These are phyloP conservation scores for Amphiura filiformis DNA, from an alignment of 35 echinoderm and acorn worm species.

Conservation along the genomic window DNA sequence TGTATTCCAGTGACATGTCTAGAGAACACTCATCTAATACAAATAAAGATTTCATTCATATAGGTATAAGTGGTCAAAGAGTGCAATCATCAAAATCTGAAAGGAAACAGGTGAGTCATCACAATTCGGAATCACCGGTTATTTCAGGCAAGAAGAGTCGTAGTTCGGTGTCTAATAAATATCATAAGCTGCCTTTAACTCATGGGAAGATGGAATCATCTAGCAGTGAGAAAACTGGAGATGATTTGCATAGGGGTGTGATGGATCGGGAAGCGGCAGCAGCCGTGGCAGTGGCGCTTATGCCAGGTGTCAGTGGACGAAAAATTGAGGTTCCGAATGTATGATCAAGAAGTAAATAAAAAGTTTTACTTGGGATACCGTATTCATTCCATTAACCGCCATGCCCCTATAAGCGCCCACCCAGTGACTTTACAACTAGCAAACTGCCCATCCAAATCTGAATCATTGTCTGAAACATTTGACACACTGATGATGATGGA, in stretches of 20 bases:
- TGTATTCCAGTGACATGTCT: too few relatives aligned
- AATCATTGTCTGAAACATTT: too few relatives aligned
- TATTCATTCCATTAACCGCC: too few relatives aligned
- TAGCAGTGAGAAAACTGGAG: not conserved
- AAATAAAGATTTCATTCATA: not conserved
- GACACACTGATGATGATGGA: too few relatives aligned
- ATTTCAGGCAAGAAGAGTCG: not conserved
- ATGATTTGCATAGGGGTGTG: not conserved
- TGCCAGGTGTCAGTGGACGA: not conserved
- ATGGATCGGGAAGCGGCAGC: not conserved
- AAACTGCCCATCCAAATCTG: too few relatives aligned
- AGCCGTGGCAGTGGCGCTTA: not conserved
- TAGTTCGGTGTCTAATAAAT: not conserved
- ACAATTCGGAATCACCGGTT: not conserved
- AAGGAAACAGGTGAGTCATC: not conserved
- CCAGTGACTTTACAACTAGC: too few relatives aligned
- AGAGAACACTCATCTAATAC: not conserved
- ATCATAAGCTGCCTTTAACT: not conserved
- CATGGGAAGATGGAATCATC: not conserved
- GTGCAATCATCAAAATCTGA: not conserved
- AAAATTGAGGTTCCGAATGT: not conserved
- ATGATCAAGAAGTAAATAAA: too few relatives aligned
- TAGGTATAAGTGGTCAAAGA: not conserved
- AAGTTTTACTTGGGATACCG: too few relatives aligned
- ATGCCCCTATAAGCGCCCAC: too few relatives aligned